Evolutionary conservation across 2,113 vertebrate species (phyloP).

Genomic region (Miniopterus natalensis): DNA sequence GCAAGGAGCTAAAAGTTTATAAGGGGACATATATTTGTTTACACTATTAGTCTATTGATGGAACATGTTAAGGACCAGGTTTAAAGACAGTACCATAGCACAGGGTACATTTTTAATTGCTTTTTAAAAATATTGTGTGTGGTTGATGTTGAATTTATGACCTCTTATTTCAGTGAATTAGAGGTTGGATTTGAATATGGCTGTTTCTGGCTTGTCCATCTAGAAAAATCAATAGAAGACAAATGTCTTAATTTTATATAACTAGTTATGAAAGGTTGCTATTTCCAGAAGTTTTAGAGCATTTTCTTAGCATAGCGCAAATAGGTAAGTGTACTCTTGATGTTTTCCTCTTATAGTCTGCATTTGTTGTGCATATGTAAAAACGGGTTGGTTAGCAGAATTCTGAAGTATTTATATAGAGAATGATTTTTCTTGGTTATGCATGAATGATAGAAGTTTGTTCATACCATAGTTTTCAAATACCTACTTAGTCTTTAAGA

Average conservation of each 20-base stretch:
- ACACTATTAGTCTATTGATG: not conserved
- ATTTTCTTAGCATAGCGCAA: constrained; percentile 43
- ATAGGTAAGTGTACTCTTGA: not conserved
- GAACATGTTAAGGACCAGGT: not conserved
- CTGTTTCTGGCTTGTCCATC: constrained; percentile 27
- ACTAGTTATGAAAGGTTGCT: constrained; percentile 10
- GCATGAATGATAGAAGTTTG: constrained; percentile 8
- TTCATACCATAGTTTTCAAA: constrained; percentile 3
- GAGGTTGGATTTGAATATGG: constrained; percentile 40
- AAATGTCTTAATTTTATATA: constrained; percentile 14
- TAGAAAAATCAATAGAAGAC: constrained; percentile 42
- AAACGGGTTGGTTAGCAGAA: not conserved
- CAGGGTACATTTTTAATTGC: not conserved
- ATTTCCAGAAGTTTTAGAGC: constrained; percentile 48
- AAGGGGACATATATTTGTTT: not conserved
- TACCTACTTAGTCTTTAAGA: constrained; percentile 6
- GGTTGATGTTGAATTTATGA: constrained; percentile 8
- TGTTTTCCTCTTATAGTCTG: constrained; percentile 8
- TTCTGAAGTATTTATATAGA: not conserved
- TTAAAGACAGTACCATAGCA: not conserved
- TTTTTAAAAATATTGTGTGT: not conserved
- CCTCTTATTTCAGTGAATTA: constrained; percentile 32
- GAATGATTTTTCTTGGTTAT: constrained; percentile 38
- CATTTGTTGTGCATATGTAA: not conserved
- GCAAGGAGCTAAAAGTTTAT: constrained; percentile 26